Conservation (phyloP, 2,797 vertebrate species). For the Sternotherus odoratus region DNA sequence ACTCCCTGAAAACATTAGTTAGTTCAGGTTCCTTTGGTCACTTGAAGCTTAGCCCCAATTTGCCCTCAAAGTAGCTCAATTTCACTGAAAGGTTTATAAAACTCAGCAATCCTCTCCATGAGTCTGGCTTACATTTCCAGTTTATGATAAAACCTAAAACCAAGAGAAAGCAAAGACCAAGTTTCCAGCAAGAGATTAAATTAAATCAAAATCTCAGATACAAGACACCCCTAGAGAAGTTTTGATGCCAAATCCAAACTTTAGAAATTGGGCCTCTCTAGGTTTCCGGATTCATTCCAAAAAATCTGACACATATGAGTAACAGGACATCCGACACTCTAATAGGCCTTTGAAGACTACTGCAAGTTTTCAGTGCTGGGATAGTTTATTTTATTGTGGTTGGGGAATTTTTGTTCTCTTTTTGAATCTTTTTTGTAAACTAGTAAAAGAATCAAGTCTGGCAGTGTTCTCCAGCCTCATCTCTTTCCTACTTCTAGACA, state of each 20-base stretch:
- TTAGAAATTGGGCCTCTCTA: not conserved
- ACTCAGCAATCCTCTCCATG: accelerated
- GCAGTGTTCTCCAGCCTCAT: not conserved
- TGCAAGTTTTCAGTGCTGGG: accelerated
- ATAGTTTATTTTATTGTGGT: not conserved
- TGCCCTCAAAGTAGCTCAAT: not conserved
- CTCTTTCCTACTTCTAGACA: not conserved
- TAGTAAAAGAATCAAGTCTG: not conserved
- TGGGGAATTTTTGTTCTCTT: accelerated
- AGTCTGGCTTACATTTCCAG: not conserved
- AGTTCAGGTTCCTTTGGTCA: not conserved
- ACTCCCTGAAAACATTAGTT: not conserved
- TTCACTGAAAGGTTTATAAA: not conserved
- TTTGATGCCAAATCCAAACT: not conserved
- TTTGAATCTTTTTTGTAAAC: not conserved
- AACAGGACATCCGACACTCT: not conserved
- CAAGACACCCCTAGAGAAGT: not conserved
- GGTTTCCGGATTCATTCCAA: not conserved
- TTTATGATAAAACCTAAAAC: not conserved
- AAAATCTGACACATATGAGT: not conserved
- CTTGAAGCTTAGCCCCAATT: not conserved
- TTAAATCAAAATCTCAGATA: not conserved
- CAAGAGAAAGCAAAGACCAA: not conserved
- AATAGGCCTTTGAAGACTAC: not conserved
- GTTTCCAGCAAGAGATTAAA: not conserved